Evolutionary conservation across 2,113 vertebrate species (phyloP).

Genomic region (Pelusios castaneus): DNA sequence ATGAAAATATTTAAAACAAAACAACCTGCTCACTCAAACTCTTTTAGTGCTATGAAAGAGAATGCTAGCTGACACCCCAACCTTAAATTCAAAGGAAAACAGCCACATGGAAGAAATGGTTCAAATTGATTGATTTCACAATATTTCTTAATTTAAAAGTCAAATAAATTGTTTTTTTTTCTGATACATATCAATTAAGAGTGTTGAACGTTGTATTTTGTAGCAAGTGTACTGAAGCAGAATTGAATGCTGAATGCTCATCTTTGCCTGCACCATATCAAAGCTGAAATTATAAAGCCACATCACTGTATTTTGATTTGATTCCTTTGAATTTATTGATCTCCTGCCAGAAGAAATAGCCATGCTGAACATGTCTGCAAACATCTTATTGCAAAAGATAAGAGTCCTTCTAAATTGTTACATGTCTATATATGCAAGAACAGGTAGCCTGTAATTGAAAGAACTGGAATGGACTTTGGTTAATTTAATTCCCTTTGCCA

Average conservation of each 20-base stretch:
- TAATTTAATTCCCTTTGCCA: conserved; percentile 24
- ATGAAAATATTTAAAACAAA: background rate
- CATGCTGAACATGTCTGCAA: conserved; percentile 41
- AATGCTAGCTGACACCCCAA: background rate
- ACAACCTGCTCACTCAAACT: background rate
- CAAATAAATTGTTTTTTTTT: background rate
- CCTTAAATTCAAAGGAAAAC: background rate
- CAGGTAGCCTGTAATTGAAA: background rate
- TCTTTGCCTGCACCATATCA: background rate
- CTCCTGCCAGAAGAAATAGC: conserved; percentile 21
- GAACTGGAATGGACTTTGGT: background rate
- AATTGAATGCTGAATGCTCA: background rate
- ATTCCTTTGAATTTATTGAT: conserved; percentile 39
- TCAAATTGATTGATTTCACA: background rate
- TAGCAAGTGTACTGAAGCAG: background rate
- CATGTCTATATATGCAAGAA: background rate
- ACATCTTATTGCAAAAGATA: background rate
- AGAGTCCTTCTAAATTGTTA: conserved; percentile 22
- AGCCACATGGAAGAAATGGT: background rate
- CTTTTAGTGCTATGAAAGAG: background rate
- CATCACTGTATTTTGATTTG: conserved; percentile 12
- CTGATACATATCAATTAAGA: background rate
- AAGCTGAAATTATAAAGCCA: conserved; percentile 7
- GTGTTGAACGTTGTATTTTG: background rate
- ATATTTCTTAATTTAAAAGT: background rate